These are phyloP conservation scores for Pseudochaenichthys georgianus DNA, from an alignment of 2,797 vertebrate genomes.

Conservation along the genomic window DNA sequence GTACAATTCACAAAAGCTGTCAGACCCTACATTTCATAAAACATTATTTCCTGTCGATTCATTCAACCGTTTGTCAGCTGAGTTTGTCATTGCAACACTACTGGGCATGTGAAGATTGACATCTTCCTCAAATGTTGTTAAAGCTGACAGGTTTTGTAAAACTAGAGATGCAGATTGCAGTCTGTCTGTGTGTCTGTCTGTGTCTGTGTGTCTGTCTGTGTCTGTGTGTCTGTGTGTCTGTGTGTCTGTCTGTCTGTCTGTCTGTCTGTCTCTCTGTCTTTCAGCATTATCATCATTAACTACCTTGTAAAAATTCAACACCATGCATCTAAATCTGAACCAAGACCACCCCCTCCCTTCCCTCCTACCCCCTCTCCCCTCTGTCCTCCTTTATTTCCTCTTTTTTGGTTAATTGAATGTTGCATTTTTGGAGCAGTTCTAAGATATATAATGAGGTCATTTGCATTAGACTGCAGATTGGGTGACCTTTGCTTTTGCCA, in stretches of 20 bases:
- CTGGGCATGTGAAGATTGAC: slow-evolving; percentile 20
- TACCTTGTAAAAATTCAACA: slow-evolving; percentile 16
- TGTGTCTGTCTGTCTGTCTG: background rate
- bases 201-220: background rate
- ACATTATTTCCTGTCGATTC: slow-evolving; percentile 28
- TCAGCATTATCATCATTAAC: slow-evolving; percentile 7
- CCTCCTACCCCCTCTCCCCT: background rate
- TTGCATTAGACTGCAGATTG: slow-evolving; percentile 89
- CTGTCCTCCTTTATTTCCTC: slow-evolving; percentile 31
- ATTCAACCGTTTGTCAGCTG: slow-evolving; percentile 32
- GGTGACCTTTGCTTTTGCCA: slow-evolving; percentile 91
- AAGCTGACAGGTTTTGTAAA: background rate
- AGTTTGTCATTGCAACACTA: slow-evolving; percentile 13
- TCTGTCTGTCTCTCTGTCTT: background rate
- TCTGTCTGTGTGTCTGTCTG: background rate
- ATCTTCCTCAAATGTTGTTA: slow-evolving; percentile 32
- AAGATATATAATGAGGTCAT: slow-evolving; percentile 89
- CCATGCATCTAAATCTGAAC: slow-evolving; percentile 11
- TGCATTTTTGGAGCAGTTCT: slow-evolving; percentile 85
- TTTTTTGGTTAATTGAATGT: slow-evolving; percentile 85
- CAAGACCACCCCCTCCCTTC: background rate
- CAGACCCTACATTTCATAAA: background rate
- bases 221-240: background rate
- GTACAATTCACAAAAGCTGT: background rate
- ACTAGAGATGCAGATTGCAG: background rate